These are phyloP conservation scores for Epizoanthus ramosus DNA, from an alignment of 92 coral and sea anemone species.

Conservation along the genomic window DNA sequence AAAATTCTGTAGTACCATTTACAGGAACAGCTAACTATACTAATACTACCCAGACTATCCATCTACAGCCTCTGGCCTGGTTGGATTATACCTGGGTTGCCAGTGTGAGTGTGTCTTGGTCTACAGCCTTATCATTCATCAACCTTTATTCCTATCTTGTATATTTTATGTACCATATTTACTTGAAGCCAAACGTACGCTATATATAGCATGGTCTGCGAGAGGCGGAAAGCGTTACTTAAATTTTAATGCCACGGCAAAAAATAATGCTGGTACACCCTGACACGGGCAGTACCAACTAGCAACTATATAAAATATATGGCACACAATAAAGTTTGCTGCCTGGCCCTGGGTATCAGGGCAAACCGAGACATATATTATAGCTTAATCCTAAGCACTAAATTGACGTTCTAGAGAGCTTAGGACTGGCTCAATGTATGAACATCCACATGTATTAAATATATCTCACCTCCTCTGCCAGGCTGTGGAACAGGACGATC, in stretches of 20 bases:
- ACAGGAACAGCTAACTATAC: too few species aligned
- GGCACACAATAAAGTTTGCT: background rate
- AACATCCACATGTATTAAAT: background rate
- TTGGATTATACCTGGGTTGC: too few species aligned
- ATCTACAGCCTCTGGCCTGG: too few species aligned
- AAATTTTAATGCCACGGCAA: background rate
- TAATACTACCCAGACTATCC: too few species aligned
- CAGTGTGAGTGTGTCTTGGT: too few species aligned
- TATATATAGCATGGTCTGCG: background rate
- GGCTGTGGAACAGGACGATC: constrained; percentile 67
- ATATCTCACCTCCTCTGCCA: constrained; percentile 69
- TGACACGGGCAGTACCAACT: background rate
- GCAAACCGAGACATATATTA: too few species aligned
- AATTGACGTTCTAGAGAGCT: too few species aligned
- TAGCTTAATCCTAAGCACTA: too few species aligned
- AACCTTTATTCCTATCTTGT: too few species aligned
- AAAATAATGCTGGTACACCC: background rate
- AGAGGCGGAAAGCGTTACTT: background rate
- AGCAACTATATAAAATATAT: background rate
- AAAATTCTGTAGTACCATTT: too few species aligned
- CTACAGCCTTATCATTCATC: too few species aligned
- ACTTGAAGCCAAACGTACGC: background rate
- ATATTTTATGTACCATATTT: too few species aligned
- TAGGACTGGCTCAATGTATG: background rate
- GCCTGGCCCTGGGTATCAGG: background rate